Evolutionary conservation across 2,797 vertebrate species (phyloP).

Genomic region (Anabacerthia variegaticeps): DNA sequence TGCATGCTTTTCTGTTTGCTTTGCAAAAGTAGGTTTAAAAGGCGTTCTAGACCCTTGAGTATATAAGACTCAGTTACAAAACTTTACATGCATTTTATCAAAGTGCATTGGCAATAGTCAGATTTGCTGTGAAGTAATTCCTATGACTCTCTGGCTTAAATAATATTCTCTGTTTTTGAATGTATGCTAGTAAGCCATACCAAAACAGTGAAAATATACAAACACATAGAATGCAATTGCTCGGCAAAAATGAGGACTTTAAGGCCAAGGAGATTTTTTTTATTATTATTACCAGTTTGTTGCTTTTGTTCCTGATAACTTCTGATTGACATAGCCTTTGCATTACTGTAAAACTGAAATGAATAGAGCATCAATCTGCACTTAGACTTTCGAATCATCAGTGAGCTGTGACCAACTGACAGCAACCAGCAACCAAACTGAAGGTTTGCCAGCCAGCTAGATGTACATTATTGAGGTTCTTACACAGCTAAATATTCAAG

Average conservation of each 20-base stretch:
- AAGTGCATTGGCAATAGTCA: neutral
- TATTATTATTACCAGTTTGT: neutral
- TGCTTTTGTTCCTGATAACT: constrained; percentile 28
- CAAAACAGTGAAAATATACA: neutral
- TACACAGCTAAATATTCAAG: constrained; percentile 14
- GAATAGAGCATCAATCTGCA: neutral
- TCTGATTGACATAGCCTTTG: constrained; percentile 40
- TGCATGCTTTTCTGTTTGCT: neutral
- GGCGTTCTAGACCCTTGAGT: neutral
- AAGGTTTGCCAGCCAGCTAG: constrained; percentile 29
- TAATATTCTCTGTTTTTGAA: neutral
- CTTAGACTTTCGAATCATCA: constrained; percentile 10
- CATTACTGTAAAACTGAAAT: neutral
- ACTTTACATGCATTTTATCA: neutral
- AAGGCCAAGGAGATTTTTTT: neutral
- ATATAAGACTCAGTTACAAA: neutral
- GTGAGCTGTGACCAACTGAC: constrained; percentile 42
- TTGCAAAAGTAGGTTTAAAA: neutral
- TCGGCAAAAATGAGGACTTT: constrained; percentile 1
- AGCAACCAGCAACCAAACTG: neutral
- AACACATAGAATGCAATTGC: neutral
- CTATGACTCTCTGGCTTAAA: neutral
- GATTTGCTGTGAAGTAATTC: neutral
- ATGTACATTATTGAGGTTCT: neutral
- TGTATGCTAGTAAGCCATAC: neutral